phyloP scores from a whole-genome alignment of 2,888 invertebrate species.

The Geotrupes spiniger region DNA sequence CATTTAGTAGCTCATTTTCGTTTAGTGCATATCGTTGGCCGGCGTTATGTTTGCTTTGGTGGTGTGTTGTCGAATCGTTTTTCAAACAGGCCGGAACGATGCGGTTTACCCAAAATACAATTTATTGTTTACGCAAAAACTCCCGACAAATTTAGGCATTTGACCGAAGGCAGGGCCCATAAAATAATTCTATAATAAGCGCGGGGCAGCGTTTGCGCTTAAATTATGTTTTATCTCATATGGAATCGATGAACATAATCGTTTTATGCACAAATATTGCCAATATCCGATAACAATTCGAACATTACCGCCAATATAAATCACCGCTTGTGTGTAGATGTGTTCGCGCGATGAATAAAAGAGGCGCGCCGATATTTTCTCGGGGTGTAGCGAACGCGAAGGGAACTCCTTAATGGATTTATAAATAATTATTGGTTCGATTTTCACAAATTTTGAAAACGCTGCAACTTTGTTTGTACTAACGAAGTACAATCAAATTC shows the following conservation, averaged over 20 bases:
- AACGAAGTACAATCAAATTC: too few species aligned
- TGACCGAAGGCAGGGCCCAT: constrained; percentile 1
- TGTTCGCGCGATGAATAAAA: background rate
- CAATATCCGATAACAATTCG: constrained; percentile 21
- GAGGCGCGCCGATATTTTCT: constrained; percentile 4
- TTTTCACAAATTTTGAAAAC: too few species aligned
- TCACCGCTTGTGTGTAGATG: too few species aligned
- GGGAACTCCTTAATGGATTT: too few species aligned
- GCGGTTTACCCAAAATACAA: background rate
- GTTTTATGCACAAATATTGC: constrained; percentile 25
- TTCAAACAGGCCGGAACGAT: too few species aligned
- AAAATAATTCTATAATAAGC: constrained; percentile 24
- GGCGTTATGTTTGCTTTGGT: too few species aligned
- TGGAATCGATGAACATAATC: constrained; percentile 24
- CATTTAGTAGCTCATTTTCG: too few species aligned
- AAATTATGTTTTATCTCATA: constrained; percentile 24
- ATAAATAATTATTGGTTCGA: too few species aligned
- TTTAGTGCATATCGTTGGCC: too few species aligned
- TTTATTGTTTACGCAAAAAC: constrained; percentile 23
- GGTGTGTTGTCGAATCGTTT: too few species aligned
- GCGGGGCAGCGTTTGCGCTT: constrained; percentile 12
- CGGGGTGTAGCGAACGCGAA: background rate
- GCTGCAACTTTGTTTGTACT: too few species aligned
- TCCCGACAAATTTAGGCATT: background rate
- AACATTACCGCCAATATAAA: constrained; percentile 6